Evolutionary conservation across 2,113 vertebrate genomes (phyloP), one percentile per base, ranked within the genome.

Genomic region (Zapornia atra): DNA sequence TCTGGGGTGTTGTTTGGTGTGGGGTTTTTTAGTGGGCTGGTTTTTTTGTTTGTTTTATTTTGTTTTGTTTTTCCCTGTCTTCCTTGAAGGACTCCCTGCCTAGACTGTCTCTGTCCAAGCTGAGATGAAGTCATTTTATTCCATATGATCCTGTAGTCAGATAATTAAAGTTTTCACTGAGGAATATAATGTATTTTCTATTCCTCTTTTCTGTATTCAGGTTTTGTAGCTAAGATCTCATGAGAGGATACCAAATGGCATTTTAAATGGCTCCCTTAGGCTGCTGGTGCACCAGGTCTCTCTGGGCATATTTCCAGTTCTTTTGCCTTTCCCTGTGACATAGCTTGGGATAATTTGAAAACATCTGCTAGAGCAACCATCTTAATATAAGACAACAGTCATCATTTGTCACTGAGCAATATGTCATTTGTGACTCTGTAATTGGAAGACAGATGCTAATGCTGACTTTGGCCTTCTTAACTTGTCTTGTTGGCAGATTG

Each of bases 301-400:
- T 71, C 94, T 77, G 86, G 94, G 95, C 91, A 3, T 46, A n/a
- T 91, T 93, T 97, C 97, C 97, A 98, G 64, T 48, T 89, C 81
- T 94, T 86, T 82, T 70, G 70, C 94, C 94, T 97, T 96, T 94
- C 75, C 88, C 61, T 20, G 40, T 95, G 96, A 97, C 95, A 95
- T 10, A 57, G 57, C 95, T 97, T 95, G 87, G 80, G 90, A 90
- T 94, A 86, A 97, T 97, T 95, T 96, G 82, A 82, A 96, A 98
- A 97, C 97, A 98, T 98, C 95, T 98, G 96, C 93, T 96, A 38
- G 88, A 95, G 96, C 70, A 96, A 85, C 93, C 90, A 92, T 89
- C 80, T 96, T 96, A 90, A 92, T 96, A 94, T 64, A 91, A 92
- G 91, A 76, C 80, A 70, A 85, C 51, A 92, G 81, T 75, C 82